A percentile compares a stretch with the other conserved stretches of the same genome.
These are phyloP conservation scores for Lota lota DNA, from an alignment of 2,113 vertebrate species.

Conservation along the genomic window DNA sequence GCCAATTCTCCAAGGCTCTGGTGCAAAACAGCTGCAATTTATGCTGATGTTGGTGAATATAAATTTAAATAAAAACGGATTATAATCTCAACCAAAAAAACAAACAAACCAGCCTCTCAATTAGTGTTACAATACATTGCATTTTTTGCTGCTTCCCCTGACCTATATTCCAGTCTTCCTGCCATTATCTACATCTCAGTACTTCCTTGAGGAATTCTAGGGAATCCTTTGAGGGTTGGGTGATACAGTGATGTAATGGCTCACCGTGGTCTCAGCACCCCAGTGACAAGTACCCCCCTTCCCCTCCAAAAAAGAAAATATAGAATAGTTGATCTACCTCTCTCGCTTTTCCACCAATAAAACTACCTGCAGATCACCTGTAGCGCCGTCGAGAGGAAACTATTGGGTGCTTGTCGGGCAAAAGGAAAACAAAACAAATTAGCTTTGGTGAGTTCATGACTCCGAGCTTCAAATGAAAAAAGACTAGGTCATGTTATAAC, in stretches of 20 bases:
- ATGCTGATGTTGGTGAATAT: constrained; percentile 16
- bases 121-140: neutral
- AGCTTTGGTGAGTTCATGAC: constrained; percentile 35
- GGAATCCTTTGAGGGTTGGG: constrained; percentile 37
- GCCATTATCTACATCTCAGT: neutral
- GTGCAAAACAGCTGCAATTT: constrained; percentile 11
- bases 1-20: constrained; percentile 14
- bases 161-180: neutral
- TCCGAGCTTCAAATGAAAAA: constrained; percentile 23
- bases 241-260: constrained; percentile 4
- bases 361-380: constrained; percentile 16
- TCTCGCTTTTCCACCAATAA: constrained; percentile 10
- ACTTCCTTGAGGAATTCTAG: constrained; percentile 12
- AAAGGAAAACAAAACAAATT: constrained; percentile 32
- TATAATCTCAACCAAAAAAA: neutral
- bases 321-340: constrained; percentile 10
- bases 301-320: constrained; percentile 9
- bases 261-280: too few species aligned
- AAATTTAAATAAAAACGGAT: neutral
- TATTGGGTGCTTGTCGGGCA: constrained; percentile 20
- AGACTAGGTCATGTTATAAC: constrained; percentile 16
- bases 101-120: neutral
- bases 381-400: constrained; percentile 25
- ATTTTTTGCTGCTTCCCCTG: neutral
- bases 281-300: too few species aligned